Evolutionary conservation across 2,888 invertebrate species (phyloP).

Genomic region (Xestoiulus laeticollis): DNA sequence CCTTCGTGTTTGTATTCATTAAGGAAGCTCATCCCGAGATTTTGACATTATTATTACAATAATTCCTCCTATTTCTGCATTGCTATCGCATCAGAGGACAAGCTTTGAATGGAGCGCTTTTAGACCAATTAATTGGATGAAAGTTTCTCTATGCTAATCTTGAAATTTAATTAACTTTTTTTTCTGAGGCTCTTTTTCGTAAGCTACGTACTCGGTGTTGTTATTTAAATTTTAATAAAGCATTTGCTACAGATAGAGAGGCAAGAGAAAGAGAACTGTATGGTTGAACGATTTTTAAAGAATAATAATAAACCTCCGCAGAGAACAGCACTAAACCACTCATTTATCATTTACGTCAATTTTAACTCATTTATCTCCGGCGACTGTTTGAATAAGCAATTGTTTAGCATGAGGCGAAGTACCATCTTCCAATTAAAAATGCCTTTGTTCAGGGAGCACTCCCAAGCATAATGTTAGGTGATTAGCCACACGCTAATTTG

Average conservation of each 20-base stretch:
- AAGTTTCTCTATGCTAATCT: conserved; percentile 31
- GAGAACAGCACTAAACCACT: conserved; percentile 40
- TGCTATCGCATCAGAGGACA: neutral
- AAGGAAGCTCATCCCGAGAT: neutral
- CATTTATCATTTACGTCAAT: conserved; percentile 50
- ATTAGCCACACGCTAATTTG: conserved; percentile 32
- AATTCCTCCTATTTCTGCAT: neutral
- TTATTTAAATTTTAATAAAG: conserved; percentile 37
- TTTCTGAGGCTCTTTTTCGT: neutral
- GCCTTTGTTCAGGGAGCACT: conserved; percentile 31
- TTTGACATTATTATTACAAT: conserved; percentile 21
- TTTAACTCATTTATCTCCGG: conserved; percentile 47
- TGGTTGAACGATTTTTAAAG: conserved; percentile 15
- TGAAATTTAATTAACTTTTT: conserved; percentile 49
- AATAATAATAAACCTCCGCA: conserved; percentile 37
- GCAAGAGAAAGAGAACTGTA: neutral
- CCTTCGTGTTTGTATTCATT: neutral
- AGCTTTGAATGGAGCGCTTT: neutral
- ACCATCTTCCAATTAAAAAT: conserved; percentile 37
- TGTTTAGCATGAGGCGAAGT: conserved; percentile 27
- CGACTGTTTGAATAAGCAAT: conserved; percentile 47
- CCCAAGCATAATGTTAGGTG: neutral
- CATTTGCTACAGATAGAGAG: conserved; percentile 5
- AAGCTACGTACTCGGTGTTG: neutral
- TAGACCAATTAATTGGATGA: conserved; percentile 44